Evolutionary conservation across 2,113 vertebrate species (phyloP).

Genomic region (Antigone vipio): DNA sequence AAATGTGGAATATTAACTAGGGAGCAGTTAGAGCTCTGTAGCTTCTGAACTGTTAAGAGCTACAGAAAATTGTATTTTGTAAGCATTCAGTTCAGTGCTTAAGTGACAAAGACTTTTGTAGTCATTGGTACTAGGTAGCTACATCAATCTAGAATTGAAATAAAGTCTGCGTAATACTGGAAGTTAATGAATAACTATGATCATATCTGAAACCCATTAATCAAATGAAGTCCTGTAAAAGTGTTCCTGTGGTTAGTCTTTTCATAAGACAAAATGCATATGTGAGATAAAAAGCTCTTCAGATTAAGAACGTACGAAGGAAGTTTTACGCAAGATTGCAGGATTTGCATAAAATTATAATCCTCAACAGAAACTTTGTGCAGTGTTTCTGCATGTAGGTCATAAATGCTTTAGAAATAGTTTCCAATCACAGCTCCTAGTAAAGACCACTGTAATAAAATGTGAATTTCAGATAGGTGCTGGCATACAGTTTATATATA

Average conservation of each 20-base stretch:
- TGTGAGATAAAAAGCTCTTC: background rate
- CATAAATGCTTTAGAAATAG: background rate
- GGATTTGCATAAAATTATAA: background rate
- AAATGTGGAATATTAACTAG: background rate
- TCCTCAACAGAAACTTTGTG: background rate
- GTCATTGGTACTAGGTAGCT: background rate
- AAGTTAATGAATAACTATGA: background rate
- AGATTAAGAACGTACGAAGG: background rate
- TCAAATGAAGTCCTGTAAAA: background rate
- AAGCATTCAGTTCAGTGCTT: accelerated
- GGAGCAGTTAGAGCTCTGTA: background rate
- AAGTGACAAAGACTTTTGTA: background rate
- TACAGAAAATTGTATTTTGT: background rate
- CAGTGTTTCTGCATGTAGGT: background rate
- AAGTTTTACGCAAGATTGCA: background rate
- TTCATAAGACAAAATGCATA: background rate
- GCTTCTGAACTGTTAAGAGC: background rate
- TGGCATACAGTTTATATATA: background rate
- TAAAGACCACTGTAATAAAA: background rate
- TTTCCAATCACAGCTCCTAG: background rate
- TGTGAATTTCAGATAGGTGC: background rate
- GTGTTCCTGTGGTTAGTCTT: background rate
- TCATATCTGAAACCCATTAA: background rate
- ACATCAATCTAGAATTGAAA: background rate
- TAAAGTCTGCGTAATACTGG: background rate